These are phyloP conservation scores for Yponomeuta malinellus DNA, from an alignment of 2,888 invertebrate genomes.

Conservation along the genomic window DNA sequence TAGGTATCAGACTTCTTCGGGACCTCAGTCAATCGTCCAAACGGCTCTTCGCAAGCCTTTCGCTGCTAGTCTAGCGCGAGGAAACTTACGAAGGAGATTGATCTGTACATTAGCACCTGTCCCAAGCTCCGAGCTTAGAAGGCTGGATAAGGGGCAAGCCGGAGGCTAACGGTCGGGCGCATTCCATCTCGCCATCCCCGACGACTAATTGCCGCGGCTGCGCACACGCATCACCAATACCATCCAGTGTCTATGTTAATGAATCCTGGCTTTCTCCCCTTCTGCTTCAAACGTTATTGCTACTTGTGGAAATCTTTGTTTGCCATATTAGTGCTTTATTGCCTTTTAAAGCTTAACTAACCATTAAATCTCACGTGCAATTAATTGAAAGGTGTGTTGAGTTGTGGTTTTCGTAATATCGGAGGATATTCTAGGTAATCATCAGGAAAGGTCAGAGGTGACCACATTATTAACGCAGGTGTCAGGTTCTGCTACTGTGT, in stretches of 20 bases:
- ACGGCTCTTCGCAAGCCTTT: not conserved
- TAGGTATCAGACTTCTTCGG: not conserved
- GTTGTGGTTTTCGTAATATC: not conserved
- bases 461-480: not conserved
- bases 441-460: not conserved
- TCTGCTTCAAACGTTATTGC: conserved; percentile 1
- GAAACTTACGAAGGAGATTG: not conserved
- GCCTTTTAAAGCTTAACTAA: not conserved
- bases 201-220: conserved; percentile 59
- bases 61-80: not conserved
- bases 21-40: not conserved
- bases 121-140: not conserved
- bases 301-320: not conserved
- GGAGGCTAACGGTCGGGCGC: conserved; percentile 69
- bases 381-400: not conserved
- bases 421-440: not conserved
- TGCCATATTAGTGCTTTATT: not conserved
- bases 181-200: conserved; percentile 45
- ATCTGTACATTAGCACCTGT: conserved; percentile 6
- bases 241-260: conserved; percentile 6
- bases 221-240: conserved; percentile 22
- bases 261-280: not conserved
- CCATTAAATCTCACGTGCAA: not conserved
- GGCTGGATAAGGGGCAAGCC: conserved; percentile 46
- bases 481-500: conserved; percentile 7